Evolutionary conservation across 1,140 invertebrate species (phyloP), one percentile per base, ranked within the genome.

Genomic region (Mesaphorura yosii): DNA sequence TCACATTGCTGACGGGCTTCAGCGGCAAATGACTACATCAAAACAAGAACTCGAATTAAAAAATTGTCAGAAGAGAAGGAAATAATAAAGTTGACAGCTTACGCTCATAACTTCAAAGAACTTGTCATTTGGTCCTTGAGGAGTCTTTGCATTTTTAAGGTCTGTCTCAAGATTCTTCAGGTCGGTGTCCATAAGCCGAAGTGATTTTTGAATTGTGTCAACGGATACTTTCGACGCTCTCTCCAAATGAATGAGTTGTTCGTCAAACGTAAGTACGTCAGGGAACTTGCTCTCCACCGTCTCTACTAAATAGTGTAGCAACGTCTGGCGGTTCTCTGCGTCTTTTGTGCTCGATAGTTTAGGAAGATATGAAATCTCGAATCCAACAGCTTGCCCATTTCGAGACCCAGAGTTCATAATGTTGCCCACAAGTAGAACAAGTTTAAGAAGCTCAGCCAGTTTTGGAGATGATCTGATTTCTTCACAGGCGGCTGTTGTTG

Each of bases 331-430:
- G 65, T 95, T 94, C 64, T 97, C 87, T 10, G 83, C 72, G 67
- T 95, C 87, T 75, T 97, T 98, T 2, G 93, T 98, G 52, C 84
- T 82, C n/a, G 82, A 82, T 56, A 96, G 72, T 83, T 97, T 97
- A 0, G 90, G 85, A 2, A 98, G 74, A 68, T 89, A 97, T 67
- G 81, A 92, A 51, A 98, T 93, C 70, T 98, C 92, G 71, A 97
- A 98, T 4, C 89, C 95, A 64, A 90, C 84, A 2, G 91, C 89
- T 63, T 89, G 84, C 7, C 83, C 91, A 67, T 95, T 95, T 60
- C 82, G 84, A 1, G 89, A 91, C 0, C 92, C 91, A 2, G 87
- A 81, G 68, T 96, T 96, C 82, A 97, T 88, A 62, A 88, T 91
- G 72, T 96, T 98, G 17, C 92, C 92, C 25, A 96, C 72, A 10